Evolutionary conservation across 2,113 vertebrate genomes (phyloP), one percentile per base, ranked within the genome.

Genomic region (Amazona guildingii): DNA sequence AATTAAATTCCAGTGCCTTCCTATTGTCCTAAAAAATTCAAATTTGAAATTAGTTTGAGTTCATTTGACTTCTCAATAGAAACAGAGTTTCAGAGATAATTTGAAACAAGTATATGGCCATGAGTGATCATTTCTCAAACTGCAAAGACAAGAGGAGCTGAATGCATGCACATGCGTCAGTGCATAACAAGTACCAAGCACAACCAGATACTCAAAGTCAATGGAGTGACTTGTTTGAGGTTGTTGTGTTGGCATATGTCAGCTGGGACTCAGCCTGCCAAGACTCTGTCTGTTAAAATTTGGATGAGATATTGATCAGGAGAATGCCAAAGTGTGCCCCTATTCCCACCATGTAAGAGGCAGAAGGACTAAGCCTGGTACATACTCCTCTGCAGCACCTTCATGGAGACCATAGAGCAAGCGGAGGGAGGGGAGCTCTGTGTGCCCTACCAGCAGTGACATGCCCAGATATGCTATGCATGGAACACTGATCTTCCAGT

Each of bases 1-100:
- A 97, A 94, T 97, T 97, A 96, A 93, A 91, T 92, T 84, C 88
- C 82, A 96, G 49, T 87, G 77, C 77, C 72, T 96, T 94, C 83
- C 81, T 89, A 94, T 95, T 97, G 96, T 94, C 86, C 86, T 87
- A 76, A 70, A 80, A 96, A 91, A 95, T 80, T 96, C 91, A 94
- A 76, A 94, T 94, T 69, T 89, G 70, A 87, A 92, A 94, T 89
- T 57, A 94, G 78, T 69, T 94, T 54, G 92, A 89, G 81, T 79
- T 95, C 62, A 14, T 82, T 95, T 96, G 83, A 92, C 75, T 95
- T 93, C 70, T 85, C 83, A 73, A 41, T 91, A 83, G 69, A 94
- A 83, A 76, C 48, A 55, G 83, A 75, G 49, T 49, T 94, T 95
- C 44, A 69, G 74, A 87, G 78, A 29, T 77, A 73, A 91, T 92